These are phyloP conservation scores for Engraulis encrasicolus DNA, from an alignment of 2,113 vertebrate genomes.

Conservation along the genomic window DNA sequence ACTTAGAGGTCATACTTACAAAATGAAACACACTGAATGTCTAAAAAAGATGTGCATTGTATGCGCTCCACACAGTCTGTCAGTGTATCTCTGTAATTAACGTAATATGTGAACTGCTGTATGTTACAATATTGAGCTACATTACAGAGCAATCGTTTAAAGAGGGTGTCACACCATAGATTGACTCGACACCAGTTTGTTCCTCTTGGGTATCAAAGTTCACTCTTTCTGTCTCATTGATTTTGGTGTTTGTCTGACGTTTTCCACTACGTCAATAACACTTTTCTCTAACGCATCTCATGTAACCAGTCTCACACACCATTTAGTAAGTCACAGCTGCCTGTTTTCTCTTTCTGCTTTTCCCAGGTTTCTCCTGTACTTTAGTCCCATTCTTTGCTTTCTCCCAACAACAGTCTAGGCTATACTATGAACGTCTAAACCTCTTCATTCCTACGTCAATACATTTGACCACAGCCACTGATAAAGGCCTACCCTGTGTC, in stretches of 20 bases:
- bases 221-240: conserved; percentile 52
- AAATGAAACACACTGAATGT: not conserved
- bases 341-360: not conserved
- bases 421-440: no score
- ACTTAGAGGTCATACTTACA: not conserved
- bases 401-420: no score
- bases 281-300: not conserved
- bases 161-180: no score
- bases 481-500: no score
- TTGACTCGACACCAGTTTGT: conserved; percentile 35
- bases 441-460: no score
- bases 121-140: not conserved
- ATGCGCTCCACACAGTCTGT: not conserved
- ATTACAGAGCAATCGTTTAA: no score
- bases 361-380: no score
- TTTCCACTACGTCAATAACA: not conserved
- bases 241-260: not conserved
- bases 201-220: conserved; percentile 70
- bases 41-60: not conserved
- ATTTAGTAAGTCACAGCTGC: not conserved
- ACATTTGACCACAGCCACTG: no score
- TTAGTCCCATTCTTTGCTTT: no score
- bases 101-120: no score
- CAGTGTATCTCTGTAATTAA: no score
- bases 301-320: not conserved